Percentiles rank a stretch among this genome's conserved stretches.
phyloP scores from a whole-genome alignment of 30 jellyfish, hydroid and myxozoan genomes.

The Hydractinia symbiolongicarpus region DNA sequence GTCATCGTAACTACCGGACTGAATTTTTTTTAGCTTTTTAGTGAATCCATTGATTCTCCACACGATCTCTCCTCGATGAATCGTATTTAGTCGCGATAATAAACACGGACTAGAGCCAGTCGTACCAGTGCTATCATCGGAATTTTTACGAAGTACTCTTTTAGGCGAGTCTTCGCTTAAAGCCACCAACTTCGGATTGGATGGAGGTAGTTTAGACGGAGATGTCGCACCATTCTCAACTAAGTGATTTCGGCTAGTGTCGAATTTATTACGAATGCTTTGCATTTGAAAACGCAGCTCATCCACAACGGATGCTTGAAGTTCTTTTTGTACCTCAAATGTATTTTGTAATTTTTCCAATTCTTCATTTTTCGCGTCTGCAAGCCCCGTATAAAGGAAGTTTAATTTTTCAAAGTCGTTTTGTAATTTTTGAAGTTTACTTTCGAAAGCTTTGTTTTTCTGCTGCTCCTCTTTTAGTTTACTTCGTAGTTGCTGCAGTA shows the following conservation, averaged over 20 bases:
- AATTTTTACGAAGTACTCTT: constrained; percentile 5
- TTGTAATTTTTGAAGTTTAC: not conserved
- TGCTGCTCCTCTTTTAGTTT: constrained; percentile 2
- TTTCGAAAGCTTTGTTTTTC: not conserved
- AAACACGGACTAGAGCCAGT: constrained; percentile 66
- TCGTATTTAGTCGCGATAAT: constrained; percentile 39
- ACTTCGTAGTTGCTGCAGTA: not conserved
- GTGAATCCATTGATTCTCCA: constrained; percentile 86
- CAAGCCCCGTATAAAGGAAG: not conserved
- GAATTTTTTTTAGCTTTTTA: constrained; percentile 77
- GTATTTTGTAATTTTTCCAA: constrained; percentile 46
- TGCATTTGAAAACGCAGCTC: constrained; percentile 85
- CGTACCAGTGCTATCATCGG: constrained; percentile 39
- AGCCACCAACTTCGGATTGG: constrained; percentile 43
- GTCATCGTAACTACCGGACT: constrained; percentile 89
- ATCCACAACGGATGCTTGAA: constrained; percentile 79
- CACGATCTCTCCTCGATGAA: constrained; percentile 85
- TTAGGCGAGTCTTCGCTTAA: constrained; percentile 20
- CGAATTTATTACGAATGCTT: constrained; percentile 59
- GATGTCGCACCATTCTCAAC: constrained; percentile 5
- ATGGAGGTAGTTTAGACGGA: constrained; percentile 22
- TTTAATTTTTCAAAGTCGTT: not conserved
- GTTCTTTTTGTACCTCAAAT: constrained; percentile 69
- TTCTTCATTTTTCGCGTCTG: constrained; percentile 35
- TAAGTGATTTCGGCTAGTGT: not conserved